A percentile compares a stretch with the other conserved stretches of the same genome.
Conservation (phyloP, 2,113 vertebrate genomes). For the Prionailurus viverrinus region DNA sequence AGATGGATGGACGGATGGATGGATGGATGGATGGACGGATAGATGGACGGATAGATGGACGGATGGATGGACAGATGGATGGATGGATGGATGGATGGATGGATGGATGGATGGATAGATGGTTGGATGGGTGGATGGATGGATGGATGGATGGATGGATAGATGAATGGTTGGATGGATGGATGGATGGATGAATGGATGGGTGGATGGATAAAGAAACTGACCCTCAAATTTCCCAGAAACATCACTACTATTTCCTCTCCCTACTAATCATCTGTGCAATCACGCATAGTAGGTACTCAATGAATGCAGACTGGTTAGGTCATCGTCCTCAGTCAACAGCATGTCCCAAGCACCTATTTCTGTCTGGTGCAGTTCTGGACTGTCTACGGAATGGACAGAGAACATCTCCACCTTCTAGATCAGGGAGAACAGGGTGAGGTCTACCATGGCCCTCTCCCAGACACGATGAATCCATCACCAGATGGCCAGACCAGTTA, state of each 20-base stretch:
- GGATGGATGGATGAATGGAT: rapidly evolving
- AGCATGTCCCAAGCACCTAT: background rate
- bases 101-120: too few species aligned
- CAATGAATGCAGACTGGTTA: background rate
- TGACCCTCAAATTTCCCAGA: background rate
- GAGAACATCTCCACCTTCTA: background rate
- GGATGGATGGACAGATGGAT: rapidly evolving
- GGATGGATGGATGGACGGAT: rapidly evolving
- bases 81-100: rapidly evolving
- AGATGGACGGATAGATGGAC: rapidly evolving
- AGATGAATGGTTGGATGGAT: rapidly evolving
- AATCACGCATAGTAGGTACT: rapidly evolving
- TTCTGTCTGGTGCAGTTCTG: background rate
- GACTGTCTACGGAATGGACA: rapidly evolving
- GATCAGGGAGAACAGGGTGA: background rate
- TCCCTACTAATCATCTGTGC: background rate
- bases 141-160: rapidly evolving
- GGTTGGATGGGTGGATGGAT: rapidly evolving
- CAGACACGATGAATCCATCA: background rate
- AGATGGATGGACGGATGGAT: rapidly evolving
- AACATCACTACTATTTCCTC: background rate
- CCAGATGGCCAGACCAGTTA: background rate
- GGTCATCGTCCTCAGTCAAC: rapidly evolving
- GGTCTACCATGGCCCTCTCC: background rate
- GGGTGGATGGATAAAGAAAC: too few species aligned